Conservation (phyloP, 2,888 invertebrate species). For the Lochmaea crataegi region DNA sequence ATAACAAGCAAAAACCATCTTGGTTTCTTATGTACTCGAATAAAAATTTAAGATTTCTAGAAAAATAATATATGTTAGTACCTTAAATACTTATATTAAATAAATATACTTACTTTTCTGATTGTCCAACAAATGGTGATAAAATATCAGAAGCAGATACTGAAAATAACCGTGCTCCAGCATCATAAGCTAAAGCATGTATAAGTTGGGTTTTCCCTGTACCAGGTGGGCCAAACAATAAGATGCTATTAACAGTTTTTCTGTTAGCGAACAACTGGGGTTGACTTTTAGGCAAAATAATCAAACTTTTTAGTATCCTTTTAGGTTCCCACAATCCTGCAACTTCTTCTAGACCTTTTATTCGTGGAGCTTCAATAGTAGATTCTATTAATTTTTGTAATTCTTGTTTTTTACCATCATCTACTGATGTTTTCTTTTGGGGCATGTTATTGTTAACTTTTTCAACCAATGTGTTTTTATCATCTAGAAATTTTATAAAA, state of each 20-base stretch:
- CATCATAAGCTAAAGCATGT: conserved; percentile 66
- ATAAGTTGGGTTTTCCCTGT: conserved; percentile 66
- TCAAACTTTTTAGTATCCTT: conserved; percentile 65
- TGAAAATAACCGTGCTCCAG: conserved; percentile 66
- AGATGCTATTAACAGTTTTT: conserved; percentile 66
- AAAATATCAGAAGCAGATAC: conserved; percentile 69
- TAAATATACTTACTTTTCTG: conserved; percentile 66
- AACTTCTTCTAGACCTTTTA: conserved; percentile 64
- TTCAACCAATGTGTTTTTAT: conserved; percentile 11
- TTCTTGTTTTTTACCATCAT: conserved; percentile 14
- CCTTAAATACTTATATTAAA: no score
- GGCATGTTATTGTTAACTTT: conserved; percentile 7
- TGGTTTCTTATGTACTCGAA: conserved; percentile 56
- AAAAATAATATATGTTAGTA: no score
- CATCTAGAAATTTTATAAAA: conserved; percentile 26
- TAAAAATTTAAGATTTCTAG: conserved; percentile 54
- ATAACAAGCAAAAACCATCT: conserved; percentile 65
- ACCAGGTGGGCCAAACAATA: conserved; percentile 68
- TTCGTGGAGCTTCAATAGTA: conserved; percentile 53
- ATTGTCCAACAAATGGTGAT: conserved; percentile 69
- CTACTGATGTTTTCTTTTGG: conserved; percentile 3
- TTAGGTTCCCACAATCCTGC: conserved; percentile 68
- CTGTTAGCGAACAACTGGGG: conserved; percentile 68
- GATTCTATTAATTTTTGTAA: conserved; percentile 27
- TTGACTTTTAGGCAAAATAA: conserved; percentile 67